Evolutionary conservation across 2,113 vertebrate species (phyloP).

Genomic region (Polyodon spathula): DNA sequence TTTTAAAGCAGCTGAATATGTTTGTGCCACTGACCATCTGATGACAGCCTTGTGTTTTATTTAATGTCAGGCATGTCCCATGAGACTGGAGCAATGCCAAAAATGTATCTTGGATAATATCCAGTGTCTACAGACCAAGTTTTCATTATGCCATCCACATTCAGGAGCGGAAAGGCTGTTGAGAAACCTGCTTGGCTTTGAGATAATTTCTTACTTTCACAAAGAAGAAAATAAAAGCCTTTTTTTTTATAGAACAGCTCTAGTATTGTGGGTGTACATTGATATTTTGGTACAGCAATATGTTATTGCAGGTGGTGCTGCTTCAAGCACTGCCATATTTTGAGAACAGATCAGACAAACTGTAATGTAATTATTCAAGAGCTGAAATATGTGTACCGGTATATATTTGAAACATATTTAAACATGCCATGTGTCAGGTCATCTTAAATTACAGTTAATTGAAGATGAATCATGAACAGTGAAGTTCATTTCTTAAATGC

Average conservation of each 20-base stretch:
- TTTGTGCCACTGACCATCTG: conserved; percentile 78
- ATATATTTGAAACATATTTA: conserved; percentile 74
- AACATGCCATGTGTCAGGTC: conserved; percentile 64
- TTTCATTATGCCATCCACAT: conserved; percentile 72
- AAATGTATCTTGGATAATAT: conserved; percentile 68
- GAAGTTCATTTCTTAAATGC: not conserved
- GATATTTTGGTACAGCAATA: conserved; percentile 79
- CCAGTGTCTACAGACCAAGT: conserved; percentile 80
- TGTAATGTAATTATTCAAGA: conserved; percentile 79
- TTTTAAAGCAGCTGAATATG: conserved; percentile 63
- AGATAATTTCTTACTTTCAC: conserved; percentile 70
- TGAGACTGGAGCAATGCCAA: conserved; percentile 65
- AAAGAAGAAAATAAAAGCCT: conserved; percentile 60
- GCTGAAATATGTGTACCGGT: conserved; percentile 50
- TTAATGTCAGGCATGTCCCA: conserved; percentile 70
- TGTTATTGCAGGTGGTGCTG: conserved; percentile 86
- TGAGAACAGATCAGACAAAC: conserved; percentile 79
- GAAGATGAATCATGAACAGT: conserved; percentile 14
- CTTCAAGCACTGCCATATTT: conserved; percentile 67
- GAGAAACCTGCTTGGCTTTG: conserved; percentile 65
- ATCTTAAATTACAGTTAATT: conserved; percentile 61
- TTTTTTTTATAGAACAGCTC: conserved; percentile 71
- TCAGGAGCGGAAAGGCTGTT: conserved; percentile 66
- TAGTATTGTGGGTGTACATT: conserved; percentile 61
- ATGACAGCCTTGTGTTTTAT: conserved; percentile 76